Percentiles rank a stretch among this genome's conserved stretches.
These are phyloP conservation scores for Calyptommatus sinebrachiatus DNA, from an alignment of 2,113 vertebrate species.

Conservation along the genomic window DNA sequence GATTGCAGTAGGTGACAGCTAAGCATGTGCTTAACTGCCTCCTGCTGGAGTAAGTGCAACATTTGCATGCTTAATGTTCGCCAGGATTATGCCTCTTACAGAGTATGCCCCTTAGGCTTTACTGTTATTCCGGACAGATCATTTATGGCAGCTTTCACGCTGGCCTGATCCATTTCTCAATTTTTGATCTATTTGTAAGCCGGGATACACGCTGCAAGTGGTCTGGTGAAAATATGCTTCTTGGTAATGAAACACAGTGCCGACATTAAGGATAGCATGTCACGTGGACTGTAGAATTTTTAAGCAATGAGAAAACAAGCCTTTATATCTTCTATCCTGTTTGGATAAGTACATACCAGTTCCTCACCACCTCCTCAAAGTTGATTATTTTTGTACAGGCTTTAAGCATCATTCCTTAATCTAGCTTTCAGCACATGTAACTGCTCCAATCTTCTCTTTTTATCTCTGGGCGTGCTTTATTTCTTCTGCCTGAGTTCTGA, in stretches of 20 bases:
- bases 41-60: not conserved
- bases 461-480: not conserved
- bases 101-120: not conserved
- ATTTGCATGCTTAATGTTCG: not conserved
- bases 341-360: not conserved
- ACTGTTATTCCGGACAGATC: slow-evolving; percentile 6
- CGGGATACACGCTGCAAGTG: slow-evolving; percentile 42
- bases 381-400: not conserved
- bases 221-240: not conserved
- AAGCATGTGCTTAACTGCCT: not conserved
- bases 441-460: not conserved
- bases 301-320: not conserved
- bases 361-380: not conserved
- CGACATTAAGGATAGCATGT: slow-evolving; percentile 33
- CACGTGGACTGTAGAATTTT: not conserved
- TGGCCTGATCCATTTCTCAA: not conserved
- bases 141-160: slow-evolving; percentile 4
- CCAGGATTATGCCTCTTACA: slow-evolving; percentile 11
- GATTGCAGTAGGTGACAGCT: slow-evolving; percentile 3
- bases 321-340: no score
- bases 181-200: slow-evolving; percentile 17
- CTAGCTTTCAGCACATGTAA: not conserved
- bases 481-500: not conserved
- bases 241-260: slow-evolving; percentile 43
- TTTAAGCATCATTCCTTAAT: not conserved